Conservation (phyloP, 2,113 vertebrate species). For the Hyperopisus bebe region DNA sequence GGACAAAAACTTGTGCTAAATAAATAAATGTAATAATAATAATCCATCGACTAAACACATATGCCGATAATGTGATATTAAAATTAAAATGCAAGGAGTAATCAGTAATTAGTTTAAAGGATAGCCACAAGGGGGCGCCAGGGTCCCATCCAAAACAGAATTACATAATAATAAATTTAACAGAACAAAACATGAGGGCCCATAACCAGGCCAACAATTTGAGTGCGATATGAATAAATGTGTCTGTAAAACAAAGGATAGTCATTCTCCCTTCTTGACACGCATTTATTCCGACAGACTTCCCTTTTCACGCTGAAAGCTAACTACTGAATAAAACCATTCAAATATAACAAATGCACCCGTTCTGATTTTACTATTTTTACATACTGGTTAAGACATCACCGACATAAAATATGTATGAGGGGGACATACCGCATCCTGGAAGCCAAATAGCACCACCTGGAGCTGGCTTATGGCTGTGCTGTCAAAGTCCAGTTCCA, state of each 20-base stretch:
- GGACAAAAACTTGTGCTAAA: not conserved
- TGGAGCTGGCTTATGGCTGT: constrained; percentile 92
- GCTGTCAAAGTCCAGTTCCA: constrained; percentile 96
- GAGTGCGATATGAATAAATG: constrained; percentile 34
- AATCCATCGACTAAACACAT: not conserved
- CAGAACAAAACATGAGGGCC: constrained; percentile 29
- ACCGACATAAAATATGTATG: no score
- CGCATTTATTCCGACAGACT: constrained; percentile 8
- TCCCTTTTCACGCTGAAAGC: constrained; percentile 4
- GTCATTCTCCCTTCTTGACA: constrained; percentile 18
- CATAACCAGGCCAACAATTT: not conserved
- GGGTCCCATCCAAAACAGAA: not conserved
- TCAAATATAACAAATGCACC: not conserved
- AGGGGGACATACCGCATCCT: constrained; percentile 82
- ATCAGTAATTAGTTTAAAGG: not conserved
- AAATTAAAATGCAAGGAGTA: not conserved
- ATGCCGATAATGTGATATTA: not conserved
- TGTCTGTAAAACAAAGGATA: constrained; percentile 25
- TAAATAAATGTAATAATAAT: not conserved
- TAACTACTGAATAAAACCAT: constrained; percentile 12
- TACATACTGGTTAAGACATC: not conserved
- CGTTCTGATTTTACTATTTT: not conserved
- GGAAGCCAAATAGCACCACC: constrained; percentile 88
- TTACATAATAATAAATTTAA: constrained; percentile 44
- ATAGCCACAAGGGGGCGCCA: constrained; percentile 48